These are phyloP conservation scores for Drosophila nasuta DNA, from an alignment of 1,140 invertebrate genomes.

Conservation along the genomic window DNA sequence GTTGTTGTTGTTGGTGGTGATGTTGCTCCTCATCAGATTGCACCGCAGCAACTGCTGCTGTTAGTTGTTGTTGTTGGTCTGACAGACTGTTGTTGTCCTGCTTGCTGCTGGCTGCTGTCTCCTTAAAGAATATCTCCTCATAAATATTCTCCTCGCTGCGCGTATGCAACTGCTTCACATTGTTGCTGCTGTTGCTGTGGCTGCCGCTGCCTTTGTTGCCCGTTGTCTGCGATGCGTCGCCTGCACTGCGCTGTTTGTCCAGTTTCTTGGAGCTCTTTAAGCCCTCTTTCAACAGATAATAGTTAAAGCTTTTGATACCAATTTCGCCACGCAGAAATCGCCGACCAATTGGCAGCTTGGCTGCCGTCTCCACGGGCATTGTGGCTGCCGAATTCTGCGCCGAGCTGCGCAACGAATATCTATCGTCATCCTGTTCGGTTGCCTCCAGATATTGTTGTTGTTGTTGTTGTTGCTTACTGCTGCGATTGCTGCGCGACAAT, in stretches of 20 bases:
- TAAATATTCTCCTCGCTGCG: constrained; percentile 84
- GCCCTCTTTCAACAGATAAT: constrained; percentile 83
- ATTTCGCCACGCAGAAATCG: constrained; percentile 82
- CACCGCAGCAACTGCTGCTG: constrained; percentile 1
- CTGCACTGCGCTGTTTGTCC: constrained; percentile 61
- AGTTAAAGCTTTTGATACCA: constrained; percentile 85
- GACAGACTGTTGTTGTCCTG: neutral
- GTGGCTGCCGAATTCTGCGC: constrained; percentile 52
- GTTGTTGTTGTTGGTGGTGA: constrained; percentile 34
- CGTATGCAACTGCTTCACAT: constrained; percentile 53
- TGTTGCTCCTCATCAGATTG: constrained; percentile 46
- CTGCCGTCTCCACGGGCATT: constrained; percentile 12
- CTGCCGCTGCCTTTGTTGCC: neutral
- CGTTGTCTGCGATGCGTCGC: constrained; percentile 1
- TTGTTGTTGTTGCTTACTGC: too few species aligned
- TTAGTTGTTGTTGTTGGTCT: constrained; percentile 3
- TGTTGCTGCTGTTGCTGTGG: neutral
- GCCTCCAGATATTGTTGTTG: constrained; percentile 25
- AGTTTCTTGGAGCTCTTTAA: constrained; percentile 78
- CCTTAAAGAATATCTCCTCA: constrained; percentile 83
- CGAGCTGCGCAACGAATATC: constrained; percentile 61
- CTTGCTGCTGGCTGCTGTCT: constrained; percentile 39
- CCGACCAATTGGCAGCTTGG: constrained; percentile 79
- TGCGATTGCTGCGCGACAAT: constrained; percentile 39
- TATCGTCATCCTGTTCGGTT: constrained; percentile 56